These are phyloP conservation scores for Acleris emargana DNA, from an alignment of 2,888 invertebrate genomes.

Conservation along the genomic window DNA sequence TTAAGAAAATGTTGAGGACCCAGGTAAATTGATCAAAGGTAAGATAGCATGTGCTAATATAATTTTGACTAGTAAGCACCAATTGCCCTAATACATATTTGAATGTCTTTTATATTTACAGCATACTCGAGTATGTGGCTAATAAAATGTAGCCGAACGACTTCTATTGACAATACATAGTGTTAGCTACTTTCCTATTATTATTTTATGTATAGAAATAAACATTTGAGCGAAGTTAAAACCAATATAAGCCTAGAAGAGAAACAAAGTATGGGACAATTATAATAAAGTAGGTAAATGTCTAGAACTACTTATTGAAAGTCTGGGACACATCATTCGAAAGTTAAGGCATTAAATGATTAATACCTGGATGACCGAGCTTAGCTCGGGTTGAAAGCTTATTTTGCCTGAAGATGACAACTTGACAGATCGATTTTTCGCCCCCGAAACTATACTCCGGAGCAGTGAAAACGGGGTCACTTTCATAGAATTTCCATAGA, in stretches of 20 bases:
- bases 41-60: conserved; percentile 67
- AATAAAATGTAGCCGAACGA: conserved; percentile 75
- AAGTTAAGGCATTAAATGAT: too few relatives aligned
- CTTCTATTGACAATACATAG: conserved; percentile 48
- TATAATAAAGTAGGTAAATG: conserved; percentile 2
- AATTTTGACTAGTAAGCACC: conserved; percentile 84
- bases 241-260: conserved; percentile 29
- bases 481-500: too few relatives aligned
- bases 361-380: too few relatives aligned
- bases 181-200: conserved; percentile 25
- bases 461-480: too few relatives aligned
- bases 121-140: conserved; percentile 53
- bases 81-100: conserved; percentile 73
- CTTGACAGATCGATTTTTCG: too few relatives aligned
- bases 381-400: too few relatives aligned
- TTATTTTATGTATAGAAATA: conserved; percentile 38
- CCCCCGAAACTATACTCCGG: too few relatives aligned
- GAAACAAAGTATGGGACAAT: neutral
- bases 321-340: too few relatives aligned
- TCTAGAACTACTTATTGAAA: too few relatives aligned
- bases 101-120: conserved; percentile 43
- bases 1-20: too few relatives aligned
- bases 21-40: conserved; percentile 16
- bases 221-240: conserved; percentile 48
- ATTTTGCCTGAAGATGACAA: too few relatives aligned